phyloP scores from a whole-genome alignment of 2,888 invertebrate species.

The Patella ulyssiponensis region DNA sequence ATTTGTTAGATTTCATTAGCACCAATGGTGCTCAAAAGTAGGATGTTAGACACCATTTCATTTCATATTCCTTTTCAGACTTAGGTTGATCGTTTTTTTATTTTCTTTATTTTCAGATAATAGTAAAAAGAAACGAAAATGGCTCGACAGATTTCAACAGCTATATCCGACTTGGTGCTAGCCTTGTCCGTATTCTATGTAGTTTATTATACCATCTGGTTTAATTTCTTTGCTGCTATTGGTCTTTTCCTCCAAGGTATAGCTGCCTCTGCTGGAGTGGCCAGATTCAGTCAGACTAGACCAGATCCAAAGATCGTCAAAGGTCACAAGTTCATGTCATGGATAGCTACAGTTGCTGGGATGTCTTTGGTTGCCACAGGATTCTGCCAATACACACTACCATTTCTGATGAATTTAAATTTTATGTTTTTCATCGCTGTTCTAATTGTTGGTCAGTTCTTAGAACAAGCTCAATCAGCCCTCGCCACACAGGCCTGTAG shows the following conservation, averaged over 20 bases:
- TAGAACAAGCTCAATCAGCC: slow-evolving; percentile 46
- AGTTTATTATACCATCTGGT: slow-evolving; percentile 41
- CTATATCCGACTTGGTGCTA: slow-evolving; percentile 61
- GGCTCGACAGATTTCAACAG: slow-evolving; percentile 59
- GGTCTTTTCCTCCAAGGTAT: slow-evolving; percentile 59
- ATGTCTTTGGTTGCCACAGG: slow-evolving; percentile 58
- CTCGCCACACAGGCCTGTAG: slow-evolving; percentile 55
- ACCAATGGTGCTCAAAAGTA: too few species aligned
- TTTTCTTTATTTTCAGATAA: background rate
- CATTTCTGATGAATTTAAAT: slow-evolving; percentile 51
- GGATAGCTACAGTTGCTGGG: slow-evolving; percentile 57
- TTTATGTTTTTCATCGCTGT: slow-evolving; percentile 46
- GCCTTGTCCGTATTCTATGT: slow-evolving; percentile 56
- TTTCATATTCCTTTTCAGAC: too few species aligned
- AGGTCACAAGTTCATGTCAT: slow-evolving; percentile 54
- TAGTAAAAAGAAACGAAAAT: slow-evolving; percentile 30
- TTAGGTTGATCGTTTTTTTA: too few species aligned
- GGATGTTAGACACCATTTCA: too few species aligned
- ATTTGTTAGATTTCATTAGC: too few species aligned
- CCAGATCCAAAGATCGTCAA: slow-evolving; percentile 46
- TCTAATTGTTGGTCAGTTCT: slow-evolving; percentile 44
- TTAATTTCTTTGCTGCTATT: slow-evolving; percentile 46
- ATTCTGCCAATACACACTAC: slow-evolving; percentile 51
- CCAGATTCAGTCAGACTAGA: slow-evolving; percentile 52
- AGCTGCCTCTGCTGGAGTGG: slow-evolving; percentile 61